Percentiles rank a stretch among this genome's conserved stretches.
phyloP scores from a whole-genome alignment of 2,888 invertebrate genomes.

The Torymus tubicola region DNA sequence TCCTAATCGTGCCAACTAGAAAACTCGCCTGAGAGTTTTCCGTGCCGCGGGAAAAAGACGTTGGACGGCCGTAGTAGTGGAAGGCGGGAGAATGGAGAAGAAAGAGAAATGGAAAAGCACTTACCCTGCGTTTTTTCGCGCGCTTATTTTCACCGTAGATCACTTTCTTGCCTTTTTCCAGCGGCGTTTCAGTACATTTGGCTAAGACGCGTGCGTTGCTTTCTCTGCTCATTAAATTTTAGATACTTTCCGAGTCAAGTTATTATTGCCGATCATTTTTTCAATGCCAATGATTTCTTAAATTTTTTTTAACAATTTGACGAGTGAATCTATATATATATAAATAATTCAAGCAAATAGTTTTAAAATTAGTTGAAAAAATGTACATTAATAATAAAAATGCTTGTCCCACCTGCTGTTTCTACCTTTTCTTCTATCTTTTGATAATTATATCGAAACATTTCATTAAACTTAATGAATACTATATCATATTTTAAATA shows the following conservation, averaged over 20 bases:
- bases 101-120: slow-evolving; percentile 23
- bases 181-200: neutral
- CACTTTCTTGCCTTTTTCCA: neutral
- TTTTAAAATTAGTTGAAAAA: too few species aligned
- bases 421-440: too few species aligned
- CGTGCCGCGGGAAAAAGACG: neutral
- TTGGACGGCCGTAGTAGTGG: too few species aligned
- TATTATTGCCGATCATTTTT: neutral
- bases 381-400: too few species aligned
- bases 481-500: too few species aligned
- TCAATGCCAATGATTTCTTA: too few species aligned
- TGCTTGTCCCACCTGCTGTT: too few species aligned
- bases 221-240: slow-evolving; percentile 13
- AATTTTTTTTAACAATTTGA: too few species aligned
- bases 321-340: too few species aligned
- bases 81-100: neutral
- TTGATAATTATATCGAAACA: too few species aligned
- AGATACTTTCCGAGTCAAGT: neutral
- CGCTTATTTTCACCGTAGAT: slow-evolving; percentile 7
- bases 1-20: slow-evolving; percentile 30
- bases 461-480: too few species aligned
- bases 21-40: slow-evolving; percentile 32
- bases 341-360: too few species aligned
- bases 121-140: slow-evolving; percentile 1
- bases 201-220: neutral